Evolutionary conservation across 2,888 invertebrate genomes (phyloP), one percentile per base, ranked within the genome.

Genomic region (Luperina nickerlii): DNA sequence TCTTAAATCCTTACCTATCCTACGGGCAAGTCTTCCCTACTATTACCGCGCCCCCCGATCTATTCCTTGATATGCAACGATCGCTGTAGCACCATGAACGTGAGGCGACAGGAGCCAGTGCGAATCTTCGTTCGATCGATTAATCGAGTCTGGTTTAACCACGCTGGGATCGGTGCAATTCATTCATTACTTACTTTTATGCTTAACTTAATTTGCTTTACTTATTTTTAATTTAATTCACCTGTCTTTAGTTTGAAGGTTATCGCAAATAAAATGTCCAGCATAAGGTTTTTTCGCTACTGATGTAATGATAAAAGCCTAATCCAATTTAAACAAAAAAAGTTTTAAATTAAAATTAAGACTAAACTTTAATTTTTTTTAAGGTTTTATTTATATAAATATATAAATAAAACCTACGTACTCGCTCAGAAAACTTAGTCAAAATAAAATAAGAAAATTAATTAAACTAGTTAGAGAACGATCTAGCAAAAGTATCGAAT

Each of bases 371-470:
- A 71, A n/a, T n/a, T n/a, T n/a, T n/a, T n/a, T n/a, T n/a, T n/a
- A n/a, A n/a, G n/a, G n/a, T n/a, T 74, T 68, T 74, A 70, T 54
- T 67, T 27, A 54, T 54, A 79, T 79, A 32, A 80, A 79, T 27
- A 54, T 54, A 79, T 79, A 32, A 80, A 79, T 79, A 32, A 80
- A 80, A 80, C 27, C 11, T 15, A 62, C 20, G 51, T 7, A 74
- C 45, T 32, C 32, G 13, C 65, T 71, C n/a, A 63, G 9, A 66
- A 70, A 71, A 20, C 32, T 79, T 60, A 67, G 45, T 63, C 32
- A 32, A 74, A 81, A 77, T 68, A 71, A 77, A 84, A 74, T 72
- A 78, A 76, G 24, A 74, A 63, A 85, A n/a, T 18, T 9, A 85
- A 78, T 62, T 15, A 74, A 74, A 85, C 57, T 77, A 65, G 63